A percentile compares a stretch with the other conserved stretches of the same genome.
These are phyloP conservation scores for Metalampra italica DNA, from an alignment of 2,888 invertebrate genomes.

Conservation along the genomic window DNA sequence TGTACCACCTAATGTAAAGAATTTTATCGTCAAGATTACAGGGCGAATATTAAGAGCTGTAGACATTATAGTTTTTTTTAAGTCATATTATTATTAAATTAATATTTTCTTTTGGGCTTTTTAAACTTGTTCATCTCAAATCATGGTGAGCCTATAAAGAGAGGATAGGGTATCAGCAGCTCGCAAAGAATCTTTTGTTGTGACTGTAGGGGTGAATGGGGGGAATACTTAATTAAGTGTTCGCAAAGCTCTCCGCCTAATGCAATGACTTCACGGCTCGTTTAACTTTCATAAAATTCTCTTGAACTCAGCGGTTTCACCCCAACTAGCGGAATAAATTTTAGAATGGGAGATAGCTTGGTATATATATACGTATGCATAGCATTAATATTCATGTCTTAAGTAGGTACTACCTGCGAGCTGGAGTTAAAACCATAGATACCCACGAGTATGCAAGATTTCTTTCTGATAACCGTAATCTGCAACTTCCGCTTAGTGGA, in stretches of 20 bases:
- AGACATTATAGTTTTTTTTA: too few species aligned
- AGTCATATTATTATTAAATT: too few species aligned
- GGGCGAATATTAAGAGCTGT: too few species aligned
- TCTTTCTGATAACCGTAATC: too few species aligned
- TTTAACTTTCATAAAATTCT: slow-evolving; percentile 76
- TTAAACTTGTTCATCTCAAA: too few species aligned
- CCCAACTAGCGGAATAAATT: slow-evolving; percentile 59
- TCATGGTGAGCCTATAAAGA: neutral
- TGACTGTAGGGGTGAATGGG: slow-evolving; percentile 48
- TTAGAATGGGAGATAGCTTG: slow-evolving; percentile 14
- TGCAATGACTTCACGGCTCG: slow-evolving; percentile 75
- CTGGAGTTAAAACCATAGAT: neutral
- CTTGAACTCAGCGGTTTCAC: slow-evolving; percentile 69
- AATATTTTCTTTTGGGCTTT: too few species aligned
- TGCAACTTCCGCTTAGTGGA: too few species aligned
- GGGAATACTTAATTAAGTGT: slow-evolving; percentile 76
- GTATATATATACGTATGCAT: neutral
- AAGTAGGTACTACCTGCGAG: too few species aligned
- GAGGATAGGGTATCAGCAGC: slow-evolving; percentile 36
- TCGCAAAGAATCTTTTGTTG: slow-evolving; percentile 65
- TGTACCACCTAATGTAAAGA: too few species aligned
- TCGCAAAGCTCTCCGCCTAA: slow-evolving; percentile 70
- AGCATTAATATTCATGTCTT: slow-evolving; percentile 5
- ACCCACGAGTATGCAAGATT: too few species aligned
- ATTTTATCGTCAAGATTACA: too few species aligned